Conservation (phyloP, 2,888 invertebrate species). For the Eristalis pertinax region DNA sequence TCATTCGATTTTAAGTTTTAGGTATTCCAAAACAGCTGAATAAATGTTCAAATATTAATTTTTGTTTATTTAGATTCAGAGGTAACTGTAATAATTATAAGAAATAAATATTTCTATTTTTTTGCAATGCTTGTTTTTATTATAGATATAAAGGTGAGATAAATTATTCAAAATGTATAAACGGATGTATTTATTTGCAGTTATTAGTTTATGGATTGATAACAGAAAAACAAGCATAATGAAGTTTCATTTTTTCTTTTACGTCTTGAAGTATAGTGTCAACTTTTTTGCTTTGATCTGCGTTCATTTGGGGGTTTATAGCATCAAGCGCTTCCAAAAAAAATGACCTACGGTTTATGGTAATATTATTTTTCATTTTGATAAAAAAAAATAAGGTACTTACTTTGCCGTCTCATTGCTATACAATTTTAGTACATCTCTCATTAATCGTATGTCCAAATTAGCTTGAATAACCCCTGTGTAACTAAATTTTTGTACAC, state of each 20-base stretch:
- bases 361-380: background rate
- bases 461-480: conserved; percentile 90
- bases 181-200: background rate
- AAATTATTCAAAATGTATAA: background rate
- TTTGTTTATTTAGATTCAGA: background rate
- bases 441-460: conserved; percentile 88
- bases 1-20: conserved; percentile 77
- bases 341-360: conserved; percentile 85
- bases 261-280: conserved; percentile 85
- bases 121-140: background rate
- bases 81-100: background rate
- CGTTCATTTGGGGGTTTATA: conserved; percentile 85
- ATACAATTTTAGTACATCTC: conserved; percentile 85
- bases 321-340: conserved; percentile 91
- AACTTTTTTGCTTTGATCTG: conserved; percentile 84
- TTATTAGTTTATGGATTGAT: conserved; percentile 76
- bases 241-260: conserved; percentile 86
- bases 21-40: background rate
- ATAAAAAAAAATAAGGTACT: conserved; percentile 71
- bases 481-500: conserved; percentile 87
- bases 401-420: conserved; percentile 86
- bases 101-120: background rate
- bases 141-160: background rate
- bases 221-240: conserved; percentile 84
- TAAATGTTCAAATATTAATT: background rate